phyloP scores from a whole-genome alignment of 2,888 invertebrate species.

The Troides aeacus region DNA sequence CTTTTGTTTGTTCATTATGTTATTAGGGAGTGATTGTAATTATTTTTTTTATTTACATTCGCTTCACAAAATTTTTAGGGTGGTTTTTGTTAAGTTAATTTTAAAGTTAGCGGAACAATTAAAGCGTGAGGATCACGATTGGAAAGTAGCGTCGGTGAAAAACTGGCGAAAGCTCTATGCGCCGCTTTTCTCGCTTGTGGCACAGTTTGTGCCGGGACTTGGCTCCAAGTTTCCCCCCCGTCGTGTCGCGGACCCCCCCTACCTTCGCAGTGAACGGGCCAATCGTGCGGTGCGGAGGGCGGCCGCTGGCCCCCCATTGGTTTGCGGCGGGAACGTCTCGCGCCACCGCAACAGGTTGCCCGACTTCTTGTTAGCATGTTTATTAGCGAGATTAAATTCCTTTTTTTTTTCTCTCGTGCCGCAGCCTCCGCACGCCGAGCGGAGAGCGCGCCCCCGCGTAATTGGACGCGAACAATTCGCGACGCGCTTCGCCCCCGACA shows the following conservation, averaged over 20 bases:
- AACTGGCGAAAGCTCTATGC: conserved; percentile 78
- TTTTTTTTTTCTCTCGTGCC: conserved; percentile 57
- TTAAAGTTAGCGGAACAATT: too few species aligned
- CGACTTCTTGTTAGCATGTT: conserved; percentile 77
- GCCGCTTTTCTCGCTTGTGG: conserved; percentile 75
- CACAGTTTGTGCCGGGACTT: conserved; percentile 64
- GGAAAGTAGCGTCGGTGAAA: conserved; percentile 60
- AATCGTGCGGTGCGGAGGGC: conserved; percentile 70
- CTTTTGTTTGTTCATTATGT: conserved; percentile 24
- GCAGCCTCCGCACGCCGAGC: conserved; percentile 56
- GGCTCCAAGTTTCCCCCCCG: conserved; percentile 50
- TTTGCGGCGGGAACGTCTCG: conserved; percentile 63
- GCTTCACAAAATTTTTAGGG: too few species aligned
- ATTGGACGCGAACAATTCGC: conserved; percentile 60
- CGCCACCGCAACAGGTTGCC: conserved; percentile 80
- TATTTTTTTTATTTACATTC: too few species aligned
- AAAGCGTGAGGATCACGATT: conserved; percentile 24
- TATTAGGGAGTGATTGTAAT: background rate
- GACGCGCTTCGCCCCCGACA: conserved; percentile 25
- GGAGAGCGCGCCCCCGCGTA: conserved; percentile 54
- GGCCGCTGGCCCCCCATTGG: conserved; percentile 71
- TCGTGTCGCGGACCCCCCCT: conserved; percentile 33
- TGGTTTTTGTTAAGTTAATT: too few species aligned
- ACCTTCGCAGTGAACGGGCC: conserved; percentile 50
- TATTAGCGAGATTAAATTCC: conserved; percentile 77